These are phyloP conservation scores for Engystomops pustulosus DNA, from an alignment of 2,113 vertebrate genomes.

Conservation along the genomic window DNA sequence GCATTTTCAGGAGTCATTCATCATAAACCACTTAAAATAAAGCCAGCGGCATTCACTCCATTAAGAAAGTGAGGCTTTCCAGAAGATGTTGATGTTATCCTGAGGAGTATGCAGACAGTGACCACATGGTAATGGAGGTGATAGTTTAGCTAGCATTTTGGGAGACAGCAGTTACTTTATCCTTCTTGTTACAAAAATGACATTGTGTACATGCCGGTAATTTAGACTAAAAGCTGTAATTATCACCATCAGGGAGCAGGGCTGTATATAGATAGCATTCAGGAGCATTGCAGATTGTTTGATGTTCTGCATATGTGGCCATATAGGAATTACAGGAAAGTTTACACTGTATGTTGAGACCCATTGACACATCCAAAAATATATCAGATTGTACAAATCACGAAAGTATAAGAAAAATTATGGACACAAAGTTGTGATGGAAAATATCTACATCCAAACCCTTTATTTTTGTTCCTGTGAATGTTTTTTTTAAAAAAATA, in stretches of 20 bases:
- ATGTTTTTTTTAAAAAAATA: too few species aligned
- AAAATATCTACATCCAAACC: too few species aligned
- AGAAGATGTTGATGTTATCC: constrained; percentile 25
- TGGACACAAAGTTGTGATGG: neutral
- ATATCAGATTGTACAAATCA: neutral
- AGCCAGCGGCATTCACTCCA: constrained; percentile 20
- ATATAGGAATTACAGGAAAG: neutral
- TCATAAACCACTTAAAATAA: constrained; percentile 37
- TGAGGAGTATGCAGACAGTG: constrained; percentile 6
- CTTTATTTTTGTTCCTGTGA: too few species aligned
- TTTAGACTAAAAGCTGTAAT: neutral
- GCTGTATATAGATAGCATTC: neutral
- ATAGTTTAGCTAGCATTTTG: constrained; percentile 3
- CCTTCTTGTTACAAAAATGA: neutral
- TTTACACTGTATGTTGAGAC: neutral
- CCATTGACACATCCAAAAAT: neutral
- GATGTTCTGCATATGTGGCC: too few species aligned
- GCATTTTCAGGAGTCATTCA: constrained; percentile 28
- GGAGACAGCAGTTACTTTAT: neutral
- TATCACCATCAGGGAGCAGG: neutral
- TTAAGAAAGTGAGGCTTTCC: constrained; percentile 21
- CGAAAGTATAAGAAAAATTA: neutral
- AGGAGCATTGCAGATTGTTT: neutral
- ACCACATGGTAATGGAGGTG: constrained; percentile 15
- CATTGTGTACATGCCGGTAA: neutral